A percentile compares a stretch with the other conserved stretches of the same genome.
These are phyloP conservation scores for Atherinosoma microstoma DNA, from an alignment of 2,797 vertebrate genomes.

Conservation along the genomic window DNA sequence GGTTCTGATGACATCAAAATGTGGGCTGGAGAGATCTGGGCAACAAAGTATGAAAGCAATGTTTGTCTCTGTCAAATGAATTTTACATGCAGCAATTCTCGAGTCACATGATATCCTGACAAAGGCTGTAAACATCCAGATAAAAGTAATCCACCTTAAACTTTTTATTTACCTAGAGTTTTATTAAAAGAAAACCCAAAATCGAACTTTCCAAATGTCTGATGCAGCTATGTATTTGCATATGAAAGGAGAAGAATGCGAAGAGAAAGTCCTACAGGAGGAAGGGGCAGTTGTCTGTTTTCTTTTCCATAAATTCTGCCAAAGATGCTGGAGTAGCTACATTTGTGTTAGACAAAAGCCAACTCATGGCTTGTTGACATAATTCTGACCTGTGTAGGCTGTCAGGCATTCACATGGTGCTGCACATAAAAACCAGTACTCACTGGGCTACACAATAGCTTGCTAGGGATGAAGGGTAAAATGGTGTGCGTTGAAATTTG, in stretches of 20 bases:
- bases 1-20: slow-evolving; percentile 82
- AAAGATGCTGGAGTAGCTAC: slow-evolving; percentile 59
- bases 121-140: slow-evolving; percentile 7
- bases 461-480: slow-evolving; percentile 12
- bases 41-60: slow-evolving; percentile 75
- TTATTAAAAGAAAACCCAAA: not conserved
- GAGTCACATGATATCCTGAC: slow-evolving; percentile 48
- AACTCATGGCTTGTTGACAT: slow-evolving; percentile 50
- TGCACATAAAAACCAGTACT: slow-evolving; percentile 35
- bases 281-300: slow-evolving; percentile 24
- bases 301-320: slow-evolving; percentile 41
- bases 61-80: slow-evolving; percentile 78
- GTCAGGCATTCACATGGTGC: slow-evolving; percentile 64
- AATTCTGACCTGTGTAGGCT: slow-evolving; percentile 73
- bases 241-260: slow-evolving; percentile 26
- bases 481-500: slow-evolving; percentile 14
- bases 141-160: not conserved
- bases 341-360: slow-evolving; percentile 71
- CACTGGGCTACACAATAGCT: slow-evolving; percentile 47
- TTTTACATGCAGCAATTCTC: slow-evolving; percentile 68
- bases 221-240: slow-evolving; percentile 19
- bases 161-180: fast-evolving
- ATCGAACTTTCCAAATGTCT: not conserved
- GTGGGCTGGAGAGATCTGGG: slow-evolving; percentile 72
- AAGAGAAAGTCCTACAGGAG: slow-evolving; percentile 25